Conservation (phyloP, 2,888 invertebrate species). For the Phengaris arion region DNA sequence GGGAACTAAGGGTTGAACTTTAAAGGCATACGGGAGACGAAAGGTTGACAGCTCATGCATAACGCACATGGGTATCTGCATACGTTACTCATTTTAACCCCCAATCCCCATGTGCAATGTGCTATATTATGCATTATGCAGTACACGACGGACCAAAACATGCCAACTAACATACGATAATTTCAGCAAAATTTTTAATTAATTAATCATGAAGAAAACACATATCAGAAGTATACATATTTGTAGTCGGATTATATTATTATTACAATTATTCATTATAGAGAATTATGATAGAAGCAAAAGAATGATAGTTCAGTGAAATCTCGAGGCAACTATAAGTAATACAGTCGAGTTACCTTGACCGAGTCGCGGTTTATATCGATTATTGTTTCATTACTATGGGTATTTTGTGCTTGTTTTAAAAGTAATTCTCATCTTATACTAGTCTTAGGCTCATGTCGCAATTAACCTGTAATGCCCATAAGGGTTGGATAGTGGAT, state of each 20-base stretch:
- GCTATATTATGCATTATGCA: neutral
- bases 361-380: conserved; percentile 33
- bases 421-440: neutral
- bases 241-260: neutral
- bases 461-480: too few species aligned
- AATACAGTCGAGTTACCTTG: conserved; percentile 31
- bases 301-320: neutral
- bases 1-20: neutral
- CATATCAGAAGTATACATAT: neutral
- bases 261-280: neutral
- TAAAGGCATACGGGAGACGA: neutral
- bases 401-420: conserved; percentile 1
- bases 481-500: too few species aligned
- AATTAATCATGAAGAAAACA: too few species aligned
- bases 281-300: neutral
- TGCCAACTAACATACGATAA: neutral
- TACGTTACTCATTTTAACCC: neutral
- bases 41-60: neutral
- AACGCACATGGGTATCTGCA: neutral
- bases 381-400: conserved; percentile 32
- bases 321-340: neutral
- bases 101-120: neutral
- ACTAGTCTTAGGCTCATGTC: neutral
- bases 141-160: neutral
- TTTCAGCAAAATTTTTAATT: too few species aligned